These are phyloP conservation scores for Lophotriccus pileatus DNA, from an alignment of 2,797 vertebrate species.

Conservation along the genomic window DNA sequence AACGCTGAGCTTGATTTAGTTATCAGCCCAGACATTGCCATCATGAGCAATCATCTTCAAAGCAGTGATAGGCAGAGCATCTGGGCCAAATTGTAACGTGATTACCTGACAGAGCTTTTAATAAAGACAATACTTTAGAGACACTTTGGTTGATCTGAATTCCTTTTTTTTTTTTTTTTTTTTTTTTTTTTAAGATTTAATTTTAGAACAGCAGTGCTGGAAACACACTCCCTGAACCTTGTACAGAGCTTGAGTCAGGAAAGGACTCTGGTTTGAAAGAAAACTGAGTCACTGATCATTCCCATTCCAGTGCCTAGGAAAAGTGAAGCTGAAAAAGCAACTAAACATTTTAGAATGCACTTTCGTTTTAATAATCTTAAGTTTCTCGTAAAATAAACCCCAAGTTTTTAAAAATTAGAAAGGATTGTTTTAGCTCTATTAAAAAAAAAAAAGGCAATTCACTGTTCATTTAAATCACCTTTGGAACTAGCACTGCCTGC, in stretches of 20 bases:
- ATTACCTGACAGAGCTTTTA: conserved; percentile 5
- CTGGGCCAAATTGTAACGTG: not conserved
- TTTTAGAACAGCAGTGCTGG: conserved; percentile 12
- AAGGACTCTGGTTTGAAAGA: not conserved
- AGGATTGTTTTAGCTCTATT: no score
- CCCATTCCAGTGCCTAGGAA: not conserved
- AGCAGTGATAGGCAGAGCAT: conserved; percentile 4
- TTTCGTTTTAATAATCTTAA: no score
- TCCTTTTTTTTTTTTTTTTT: not conserved
- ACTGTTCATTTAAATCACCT: no score
- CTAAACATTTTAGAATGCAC: no score
- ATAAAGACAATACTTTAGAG: conserved; percentile 39
- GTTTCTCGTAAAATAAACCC: no score
- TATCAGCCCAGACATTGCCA: not conserved
- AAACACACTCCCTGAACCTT: not conserved
- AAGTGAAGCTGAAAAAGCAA: not conserved
- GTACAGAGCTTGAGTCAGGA: not conserved
- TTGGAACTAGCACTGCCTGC: no score
- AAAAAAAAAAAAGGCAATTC: no score
- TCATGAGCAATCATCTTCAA: conserved; percentile 19
- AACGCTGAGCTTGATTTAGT: not conserved
- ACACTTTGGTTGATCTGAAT: not conserved
- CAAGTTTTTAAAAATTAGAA: no score
- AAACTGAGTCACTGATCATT: not conserved
- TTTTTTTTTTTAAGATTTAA: not conserved